phyloP scores from a whole-genome alignment of 2,888 invertebrate species.

The Pyrgus malvae region DNA sequence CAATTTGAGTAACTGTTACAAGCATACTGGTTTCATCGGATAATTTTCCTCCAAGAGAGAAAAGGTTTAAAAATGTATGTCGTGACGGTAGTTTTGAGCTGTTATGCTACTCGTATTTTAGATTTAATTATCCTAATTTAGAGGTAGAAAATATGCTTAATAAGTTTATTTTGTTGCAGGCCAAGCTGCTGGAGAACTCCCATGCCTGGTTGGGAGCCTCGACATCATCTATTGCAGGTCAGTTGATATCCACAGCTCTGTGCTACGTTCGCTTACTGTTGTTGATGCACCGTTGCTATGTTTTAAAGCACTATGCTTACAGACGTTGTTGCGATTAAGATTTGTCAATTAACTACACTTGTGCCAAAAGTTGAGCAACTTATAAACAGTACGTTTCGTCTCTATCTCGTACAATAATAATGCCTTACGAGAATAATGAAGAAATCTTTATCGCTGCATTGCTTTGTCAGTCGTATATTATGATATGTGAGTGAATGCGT shows the following conservation, averaged over 20 bases:
- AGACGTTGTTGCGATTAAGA: neutral
- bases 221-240: conserved; percentile 95
- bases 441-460: neutral
- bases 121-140: no score
- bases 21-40: no score
- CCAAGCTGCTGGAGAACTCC: conserved; percentile 94
- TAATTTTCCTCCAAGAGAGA: no score
- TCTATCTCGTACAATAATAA: neutral
- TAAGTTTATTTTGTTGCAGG: conserved; percentile 82
- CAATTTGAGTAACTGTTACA: no score
- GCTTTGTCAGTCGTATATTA: neutral
- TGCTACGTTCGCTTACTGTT: neutral
- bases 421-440: neutral
- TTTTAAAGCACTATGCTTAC: neutral
- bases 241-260: conserved; percentile 65
- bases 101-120: no score
- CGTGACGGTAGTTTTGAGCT: no score
- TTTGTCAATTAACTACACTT: no score
- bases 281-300: neutral
- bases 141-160: no score
- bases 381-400: neutral
- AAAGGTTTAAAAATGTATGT: no score
- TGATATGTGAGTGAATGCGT: neutral
- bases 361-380: no score
- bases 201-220: conserved; percentile 96